Evolutionary conservation across 2,888 invertebrate species (phyloP), one percentile per base, ranked within the genome.

Genomic region (Copidosoma aretas): DNA sequence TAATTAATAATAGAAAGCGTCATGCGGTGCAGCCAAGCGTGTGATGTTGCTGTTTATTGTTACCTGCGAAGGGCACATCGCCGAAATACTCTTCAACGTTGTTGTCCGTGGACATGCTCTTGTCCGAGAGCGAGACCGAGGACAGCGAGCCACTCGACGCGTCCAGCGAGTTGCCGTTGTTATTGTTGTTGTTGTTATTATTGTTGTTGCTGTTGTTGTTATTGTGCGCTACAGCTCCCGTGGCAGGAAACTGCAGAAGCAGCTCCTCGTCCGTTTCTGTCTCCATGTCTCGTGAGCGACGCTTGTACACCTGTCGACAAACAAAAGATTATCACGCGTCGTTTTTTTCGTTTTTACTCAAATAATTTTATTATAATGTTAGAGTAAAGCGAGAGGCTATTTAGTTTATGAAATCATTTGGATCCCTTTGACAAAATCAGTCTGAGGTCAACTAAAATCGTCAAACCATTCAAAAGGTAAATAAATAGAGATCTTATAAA

Each of bases 61-160:
- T 85, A 93, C 94, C 94, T 85, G 94, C 94, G 86, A 94, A 94
- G 72, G 94, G 94, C 72, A 91, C 90, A 82, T 95, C 94, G 71
- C 92, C 91, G 74, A 93, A 90, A 83, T 90, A 93, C 84, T 94
- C 93, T 84, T 94, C 93, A 69, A 93, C 91, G 86, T 91, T 91
- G 84, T 91, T 91, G 84, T 94, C 94, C 10, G 91, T 91, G 75
- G 91, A 91, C 74, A 92, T 91, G 81, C 93, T 93, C 80, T 88
- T 87, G 82, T 94, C 91, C 68, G 90, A 90, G 60, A 90, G 85
- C 3, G 91, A 91, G 60, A 91, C 88, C 80, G 89, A 90, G 75
- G 90, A 90, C 67, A 93, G 88, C 12, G 93, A 93, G 60, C 92
- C 92, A 75, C 91, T 91, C 74, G 91, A 91, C 60, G 86, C 87